phyloP scores from a whole-genome alignment of 2,797 vertebrate genomes.

The Triplophysa yarkandensis region DNA sequence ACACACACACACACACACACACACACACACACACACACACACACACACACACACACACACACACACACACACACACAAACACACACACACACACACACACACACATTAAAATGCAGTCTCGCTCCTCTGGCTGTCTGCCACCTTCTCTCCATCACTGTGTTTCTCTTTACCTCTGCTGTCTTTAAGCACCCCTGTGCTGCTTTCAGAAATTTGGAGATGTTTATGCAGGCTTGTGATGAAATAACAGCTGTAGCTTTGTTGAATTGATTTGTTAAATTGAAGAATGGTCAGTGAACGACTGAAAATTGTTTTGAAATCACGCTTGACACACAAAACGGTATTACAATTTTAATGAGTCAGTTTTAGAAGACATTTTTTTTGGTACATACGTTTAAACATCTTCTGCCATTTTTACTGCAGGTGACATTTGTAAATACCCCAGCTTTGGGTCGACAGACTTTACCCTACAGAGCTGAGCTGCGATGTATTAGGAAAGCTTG shows the following conservation, averaged over 20 bases:
- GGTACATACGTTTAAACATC: conserved; percentile 8
- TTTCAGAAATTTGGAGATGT: conserved; percentile 16
- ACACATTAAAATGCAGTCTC: conserved; percentile 45
- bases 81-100: conserved; percentile 26
- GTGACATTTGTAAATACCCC: conserved; percentile 42
- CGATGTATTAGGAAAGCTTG: conserved; percentile 49
- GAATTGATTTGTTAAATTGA: neutral
- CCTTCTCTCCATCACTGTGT: conserved; percentile 39
- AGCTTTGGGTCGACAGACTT: conserved; percentile 27
- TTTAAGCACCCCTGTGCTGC: conserved; percentile 28
- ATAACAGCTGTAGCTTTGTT: conserved; percentile 24
- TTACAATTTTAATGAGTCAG: neutral
- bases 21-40: conserved; percentile 28
- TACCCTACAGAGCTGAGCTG: conserved; percentile 30
- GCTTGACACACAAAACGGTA: neutral
- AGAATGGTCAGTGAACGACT: neutral
- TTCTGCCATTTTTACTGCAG: conserved; percentile 1
- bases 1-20: conserved; percentile 28
- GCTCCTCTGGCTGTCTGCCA: conserved; percentile 51
- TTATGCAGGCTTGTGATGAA: conserved; percentile 2
- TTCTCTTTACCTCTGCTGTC: conserved; percentile 47
- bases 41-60: conserved; percentile 25
- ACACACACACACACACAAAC: conserved; percentile 19
- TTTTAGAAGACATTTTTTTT: neutral
- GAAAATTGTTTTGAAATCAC: neutral